Conservation (phyloP, 1,140 invertebrate genomes). For the Lordiphosa mommai region DNA sequence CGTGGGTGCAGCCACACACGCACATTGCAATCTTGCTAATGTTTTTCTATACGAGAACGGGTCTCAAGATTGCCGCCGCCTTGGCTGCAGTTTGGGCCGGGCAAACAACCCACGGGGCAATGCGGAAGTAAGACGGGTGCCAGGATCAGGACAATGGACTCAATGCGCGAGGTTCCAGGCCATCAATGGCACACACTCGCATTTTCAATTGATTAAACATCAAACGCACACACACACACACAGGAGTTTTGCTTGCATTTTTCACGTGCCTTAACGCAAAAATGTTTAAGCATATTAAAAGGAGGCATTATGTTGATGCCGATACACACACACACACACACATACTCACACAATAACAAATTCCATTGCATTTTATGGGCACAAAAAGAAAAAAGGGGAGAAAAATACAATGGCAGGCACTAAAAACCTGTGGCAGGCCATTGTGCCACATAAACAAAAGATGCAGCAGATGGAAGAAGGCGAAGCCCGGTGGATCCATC, state of each 20-base stretch:
- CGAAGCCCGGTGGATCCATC: slow-evolving; percentile 46
- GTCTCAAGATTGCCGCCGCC: slow-evolving; percentile 50
- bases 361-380: slow-evolving; percentile 76
- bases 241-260: slow-evolving; percentile 52
- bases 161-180: slow-evolving; percentile 2
- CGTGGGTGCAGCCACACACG: slow-evolving; percentile 53
- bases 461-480: slow-evolving; percentile 59
- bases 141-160: slow-evolving; percentile 44
- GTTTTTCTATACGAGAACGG: slow-evolving; percentile 48
- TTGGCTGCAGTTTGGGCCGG: slow-evolving; percentile 48
- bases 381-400: slow-evolving; percentile 18
- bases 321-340: slow-evolving; percentile 38
- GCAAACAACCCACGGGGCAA: slow-evolving; percentile 54
- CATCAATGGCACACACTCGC: slow-evolving; percentile 44
- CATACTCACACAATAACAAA: slow-evolving; percentile 49
- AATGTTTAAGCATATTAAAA: slow-evolving; percentile 67
- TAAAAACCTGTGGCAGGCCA: slow-evolving; percentile 74
- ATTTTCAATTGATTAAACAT: slow-evolving; percentile 77
- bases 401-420: slow-evolving; percentile 55
- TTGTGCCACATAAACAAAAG: slow-evolving; percentile 74
- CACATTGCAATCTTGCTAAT: slow-evolving; percentile 78
- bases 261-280: slow-evolving; percentile 67
- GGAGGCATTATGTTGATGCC: slow-evolving; percentile 56
- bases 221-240: slow-evolving; percentile 26
- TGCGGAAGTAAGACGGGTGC: slow-evolving; percentile 49